Conservation (phyloP, 2,113 vertebrate genomes). For the Pseudolaguvia tuberculata region DNA sequence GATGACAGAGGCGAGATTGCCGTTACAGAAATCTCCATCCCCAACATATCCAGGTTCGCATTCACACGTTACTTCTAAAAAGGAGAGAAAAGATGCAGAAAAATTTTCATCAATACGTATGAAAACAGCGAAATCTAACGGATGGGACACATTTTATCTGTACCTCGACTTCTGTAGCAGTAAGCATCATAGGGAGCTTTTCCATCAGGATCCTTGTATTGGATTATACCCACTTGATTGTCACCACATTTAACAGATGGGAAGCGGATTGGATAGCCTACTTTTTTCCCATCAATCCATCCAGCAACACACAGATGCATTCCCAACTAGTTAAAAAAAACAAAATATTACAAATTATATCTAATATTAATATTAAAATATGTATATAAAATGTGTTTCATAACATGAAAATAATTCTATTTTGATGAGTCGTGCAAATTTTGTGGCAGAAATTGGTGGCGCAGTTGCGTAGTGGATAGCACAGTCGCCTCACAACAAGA, state of each 20-base stretch:
- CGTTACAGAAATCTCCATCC: constrained; percentile 81
- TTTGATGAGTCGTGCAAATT: background rate
- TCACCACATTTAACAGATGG: constrained; percentile 77
- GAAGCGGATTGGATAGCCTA: constrained; percentile 81
- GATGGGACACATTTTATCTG: background rate
- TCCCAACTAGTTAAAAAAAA: constrained; percentile 73
- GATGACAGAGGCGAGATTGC: constrained; percentile 78
- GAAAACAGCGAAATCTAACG: background rate
- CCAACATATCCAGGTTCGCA: constrained; percentile 79
- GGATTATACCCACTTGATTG: constrained; percentile 78
- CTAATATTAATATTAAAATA: background rate
- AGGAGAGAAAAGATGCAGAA: constrained; percentile 15
- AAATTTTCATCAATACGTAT: background rate
- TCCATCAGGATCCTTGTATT: constrained; percentile 69
- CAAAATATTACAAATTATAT: background rate
- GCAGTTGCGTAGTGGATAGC: too few relatives aligned
- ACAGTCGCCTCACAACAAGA: too few relatives aligned
- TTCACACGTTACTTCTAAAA: constrained; percentile 77
- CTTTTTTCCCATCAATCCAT: constrained; percentile 80
- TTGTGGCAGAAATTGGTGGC: too few relatives aligned
- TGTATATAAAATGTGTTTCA: background rate
- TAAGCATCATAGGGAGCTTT: constrained; percentile 81
- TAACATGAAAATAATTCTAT: background rate
- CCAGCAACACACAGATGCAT: constrained; percentile 86
- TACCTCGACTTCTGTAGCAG: constrained; percentile 82